Percentiles rank a stretch among this genome's conserved stretches.
Conservation (phyloP, 2,113 vertebrate species). For the Alaudala cheleensis region DNA sequence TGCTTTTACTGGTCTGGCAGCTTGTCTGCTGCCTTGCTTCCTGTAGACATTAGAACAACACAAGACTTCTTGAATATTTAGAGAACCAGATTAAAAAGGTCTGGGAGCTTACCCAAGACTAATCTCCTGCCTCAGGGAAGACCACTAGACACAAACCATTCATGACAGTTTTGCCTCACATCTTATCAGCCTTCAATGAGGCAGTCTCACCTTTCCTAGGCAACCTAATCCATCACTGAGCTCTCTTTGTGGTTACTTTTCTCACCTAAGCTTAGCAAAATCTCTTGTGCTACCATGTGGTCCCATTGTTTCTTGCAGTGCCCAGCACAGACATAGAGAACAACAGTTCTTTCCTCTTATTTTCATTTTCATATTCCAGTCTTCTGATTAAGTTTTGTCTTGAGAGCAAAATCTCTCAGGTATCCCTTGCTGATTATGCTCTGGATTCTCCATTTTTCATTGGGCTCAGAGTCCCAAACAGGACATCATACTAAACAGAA, state of each 20-base stretch:
- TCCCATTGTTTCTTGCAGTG: neutral
- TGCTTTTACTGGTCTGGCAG: neutral
- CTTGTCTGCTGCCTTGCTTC: neutral
- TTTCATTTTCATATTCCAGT: neutral
- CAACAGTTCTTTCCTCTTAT: neutral
- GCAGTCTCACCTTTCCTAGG: neutral
- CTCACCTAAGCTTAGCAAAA: neutral
- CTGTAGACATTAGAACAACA: neutral
- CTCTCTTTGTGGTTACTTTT: neutral
- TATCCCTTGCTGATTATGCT: neutral
- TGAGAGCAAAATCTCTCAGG: neutral
- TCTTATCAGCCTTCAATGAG: neutral
- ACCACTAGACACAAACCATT: neutral
- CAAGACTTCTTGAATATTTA: neutral
- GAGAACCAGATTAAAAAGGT: neutral
- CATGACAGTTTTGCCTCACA: neutral
- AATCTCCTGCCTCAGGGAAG: neutral
- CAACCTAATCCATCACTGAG: neutral
- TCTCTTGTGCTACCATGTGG: neutral
- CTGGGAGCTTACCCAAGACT: neutral
- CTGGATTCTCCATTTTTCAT: neutral
- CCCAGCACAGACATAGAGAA: neutral
- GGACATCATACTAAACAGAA: neutral
- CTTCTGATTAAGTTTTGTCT: neutral
- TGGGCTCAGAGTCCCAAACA: neutral